phyloP scores from a whole-genome alignment of 2,888 invertebrate species.

The Diloba caeruleocephala region DNA sequence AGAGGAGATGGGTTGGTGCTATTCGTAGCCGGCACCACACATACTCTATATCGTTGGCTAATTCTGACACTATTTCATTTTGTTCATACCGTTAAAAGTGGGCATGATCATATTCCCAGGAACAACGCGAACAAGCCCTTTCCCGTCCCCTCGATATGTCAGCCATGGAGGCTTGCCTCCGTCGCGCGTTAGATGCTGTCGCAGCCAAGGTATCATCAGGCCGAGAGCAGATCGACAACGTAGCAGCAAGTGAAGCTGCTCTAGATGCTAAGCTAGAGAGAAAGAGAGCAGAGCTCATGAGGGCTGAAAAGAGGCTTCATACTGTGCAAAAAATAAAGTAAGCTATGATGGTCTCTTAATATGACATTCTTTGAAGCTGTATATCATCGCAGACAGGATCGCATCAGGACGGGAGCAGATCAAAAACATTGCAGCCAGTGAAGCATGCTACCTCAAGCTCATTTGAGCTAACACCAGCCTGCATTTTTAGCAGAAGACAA shows the following conservation, averaged over 20 bases:
- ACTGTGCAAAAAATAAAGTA: conserved; percentile 98
- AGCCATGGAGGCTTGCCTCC: conserved; percentile 94
- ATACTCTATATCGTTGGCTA: too few relatives aligned
- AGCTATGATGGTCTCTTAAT: conserved; percentile 30
- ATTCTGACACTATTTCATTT: too few relatives aligned
- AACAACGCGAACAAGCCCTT: conserved; percentile 94
- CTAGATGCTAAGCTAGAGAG: conserved; percentile 97
- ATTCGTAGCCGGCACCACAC: too few relatives aligned
- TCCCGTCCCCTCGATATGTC: conserved; percentile 94
- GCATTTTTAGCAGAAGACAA: too few relatives aligned
- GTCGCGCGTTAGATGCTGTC: conserved; percentile 92
- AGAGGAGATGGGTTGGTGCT: too few relatives aligned
- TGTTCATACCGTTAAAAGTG: too few relatives aligned
- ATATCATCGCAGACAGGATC: too few relatives aligned
- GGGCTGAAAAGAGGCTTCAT: conserved; percentile 97
- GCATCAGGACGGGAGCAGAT: not conserved
- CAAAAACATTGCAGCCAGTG: not conserved
- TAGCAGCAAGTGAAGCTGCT: conserved; percentile 96
- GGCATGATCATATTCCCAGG: conserved; percentile 55
- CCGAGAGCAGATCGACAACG: conserved; percentile 94
- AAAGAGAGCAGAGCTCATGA: conserved; percentile 95
- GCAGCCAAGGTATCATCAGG: conserved; percentile 92
- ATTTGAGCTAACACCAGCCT: too few relatives aligned
- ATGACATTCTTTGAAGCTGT: too few relatives aligned
- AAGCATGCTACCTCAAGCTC: too few relatives aligned